Percentiles rank a stretch among this genome's conserved stretches.
Conservation (phyloP, 92 coral and sea anemone genomes). For the Umimayanthus kanabou region DNA sequence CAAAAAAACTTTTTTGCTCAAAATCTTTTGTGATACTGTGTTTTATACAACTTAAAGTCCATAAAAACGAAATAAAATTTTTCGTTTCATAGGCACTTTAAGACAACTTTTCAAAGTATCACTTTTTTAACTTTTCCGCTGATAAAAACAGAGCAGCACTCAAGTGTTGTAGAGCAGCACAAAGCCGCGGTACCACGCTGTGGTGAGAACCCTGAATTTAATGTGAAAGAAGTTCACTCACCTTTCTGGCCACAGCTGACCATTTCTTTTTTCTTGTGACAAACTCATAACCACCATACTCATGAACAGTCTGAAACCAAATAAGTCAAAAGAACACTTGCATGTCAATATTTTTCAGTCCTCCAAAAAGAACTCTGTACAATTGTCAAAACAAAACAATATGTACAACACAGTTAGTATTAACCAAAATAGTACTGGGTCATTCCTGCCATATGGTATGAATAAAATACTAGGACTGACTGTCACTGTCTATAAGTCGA, state of each 20-base stretch:
- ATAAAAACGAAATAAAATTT: too few relatives aligned
- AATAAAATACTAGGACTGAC: too few relatives aligned
- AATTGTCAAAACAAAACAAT: neutral
- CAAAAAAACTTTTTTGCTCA: too few relatives aligned
- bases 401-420: neutral
- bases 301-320: constrained; percentile 82
- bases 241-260: constrained; percentile 95
- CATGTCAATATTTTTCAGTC: neutral
- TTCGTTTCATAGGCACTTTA: too few relatives aligned
- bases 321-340: neutral
- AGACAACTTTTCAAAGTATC: too few relatives aligned
- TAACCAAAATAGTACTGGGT: neutral
- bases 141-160: too few relatives aligned
- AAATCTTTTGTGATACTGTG: too few relatives aligned
- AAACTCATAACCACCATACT: constrained; percentile 95
- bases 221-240: constrained; percentile 2
- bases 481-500: too few relatives aligned
- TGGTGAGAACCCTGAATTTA: neutral
- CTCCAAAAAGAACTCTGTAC: neutral
- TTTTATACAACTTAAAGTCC: too few relatives aligned
- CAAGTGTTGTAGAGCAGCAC: too few relatives aligned
- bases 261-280: constrained; percentile 96
- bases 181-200: too few relatives aligned
- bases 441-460: neutral
- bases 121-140: too few relatives aligned